A percentile compares a stretch with the other conserved stretches of the same genome.
phyloP scores from a whole-genome alignment of 2,797 vertebrate genomes.

The Enteromius trimaculatus region DNA sequence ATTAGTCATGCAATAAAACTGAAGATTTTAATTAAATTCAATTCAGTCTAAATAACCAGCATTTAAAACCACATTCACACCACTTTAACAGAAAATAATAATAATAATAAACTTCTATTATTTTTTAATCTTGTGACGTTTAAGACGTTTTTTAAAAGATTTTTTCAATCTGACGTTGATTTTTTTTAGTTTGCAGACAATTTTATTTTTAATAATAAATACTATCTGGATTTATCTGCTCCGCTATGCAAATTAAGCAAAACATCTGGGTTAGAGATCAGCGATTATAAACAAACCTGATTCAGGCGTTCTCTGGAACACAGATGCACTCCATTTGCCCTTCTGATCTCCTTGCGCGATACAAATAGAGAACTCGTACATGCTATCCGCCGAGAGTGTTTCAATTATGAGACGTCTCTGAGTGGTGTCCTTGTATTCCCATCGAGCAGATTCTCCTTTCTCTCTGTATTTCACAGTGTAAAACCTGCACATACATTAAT shows the following conservation, averaged over 20 bases:
- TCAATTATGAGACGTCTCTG: slow-evolving; percentile 88
- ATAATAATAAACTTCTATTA: not conserved
- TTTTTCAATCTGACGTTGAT: not conserved
- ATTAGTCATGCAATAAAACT: not conserved
- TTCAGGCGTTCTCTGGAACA: slow-evolving; percentile 96
- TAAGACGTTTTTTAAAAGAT: not conserved
- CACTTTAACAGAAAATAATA: not conserved
- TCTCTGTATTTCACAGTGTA: slow-evolving; percentile 92
- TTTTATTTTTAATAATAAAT: not conserved
- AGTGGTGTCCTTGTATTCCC: slow-evolving; percentile 89
- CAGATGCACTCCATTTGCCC: slow-evolving; percentile 91
- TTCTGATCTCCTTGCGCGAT: slow-evolving; percentile 86
- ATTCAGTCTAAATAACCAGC: not conserved
- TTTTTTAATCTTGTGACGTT: not conserved
- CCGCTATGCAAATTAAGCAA: slow-evolving; percentile 17
- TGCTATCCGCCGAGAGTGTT: slow-evolving; percentile 86
- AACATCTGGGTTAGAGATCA: slow-evolving; percentile 26
- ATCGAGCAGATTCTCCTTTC: slow-evolving; percentile 93
- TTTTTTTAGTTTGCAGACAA: not conserved
- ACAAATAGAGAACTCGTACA: slow-evolving; percentile 95
- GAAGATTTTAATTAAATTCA: not conserved
- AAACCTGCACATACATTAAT: slow-evolving; percentile 72
- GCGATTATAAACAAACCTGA: slow-evolving; percentile 82
- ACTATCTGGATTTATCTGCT: not conserved
- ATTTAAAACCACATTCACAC: not conserved